Conservation (phyloP, 2,888 invertebrate genomes). For the Tetramorium bicarinatum region DNA sequence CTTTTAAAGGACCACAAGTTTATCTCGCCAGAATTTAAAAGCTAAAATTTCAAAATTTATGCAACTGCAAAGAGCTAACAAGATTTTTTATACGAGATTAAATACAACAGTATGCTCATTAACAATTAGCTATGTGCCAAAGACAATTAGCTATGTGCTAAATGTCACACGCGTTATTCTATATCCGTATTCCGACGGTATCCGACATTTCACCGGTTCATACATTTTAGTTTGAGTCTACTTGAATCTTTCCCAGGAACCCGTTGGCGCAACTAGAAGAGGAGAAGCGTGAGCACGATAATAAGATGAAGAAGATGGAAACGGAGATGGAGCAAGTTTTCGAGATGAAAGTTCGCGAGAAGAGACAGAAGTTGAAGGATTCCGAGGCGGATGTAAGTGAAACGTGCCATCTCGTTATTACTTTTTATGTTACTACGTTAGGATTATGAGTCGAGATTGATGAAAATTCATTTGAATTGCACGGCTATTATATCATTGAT, state of each 20-base stretch:
- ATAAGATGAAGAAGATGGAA: constrained; percentile 99
- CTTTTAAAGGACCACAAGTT: neutral
- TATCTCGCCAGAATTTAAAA: neutral
- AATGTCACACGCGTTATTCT: constrained; percentile 29
- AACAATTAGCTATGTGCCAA: constrained; percentile 24
- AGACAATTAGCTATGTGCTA: constrained; percentile 2
- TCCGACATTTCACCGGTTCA: neutral
- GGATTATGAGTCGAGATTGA: neutral
- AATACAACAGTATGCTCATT: constrained; percentile 1
- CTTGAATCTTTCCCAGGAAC: constrained; percentile 90
- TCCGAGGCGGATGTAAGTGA: constrained; percentile 94
- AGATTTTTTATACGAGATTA: neutral
- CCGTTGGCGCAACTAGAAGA: constrained; percentile 99
- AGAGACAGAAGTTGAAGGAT: constrained; percentile 98
- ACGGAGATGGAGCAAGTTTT: constrained; percentile 99
- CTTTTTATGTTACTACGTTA: neutral
- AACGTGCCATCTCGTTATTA: neutral
- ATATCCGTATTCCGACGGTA: neutral
- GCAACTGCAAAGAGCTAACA: constrained; percentile 26
- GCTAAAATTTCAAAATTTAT: neutral
- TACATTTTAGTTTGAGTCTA: constrained; percentile 15
- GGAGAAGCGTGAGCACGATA: constrained; percentile 98
- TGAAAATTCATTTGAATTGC: neutral
- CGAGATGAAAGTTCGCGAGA: constrained; percentile 98
- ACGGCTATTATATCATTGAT: neutral